These are phyloP conservation scores for Dicycla oo DNA, from an alignment of 2,888 invertebrate genomes.

Conservation along the genomic window DNA sequence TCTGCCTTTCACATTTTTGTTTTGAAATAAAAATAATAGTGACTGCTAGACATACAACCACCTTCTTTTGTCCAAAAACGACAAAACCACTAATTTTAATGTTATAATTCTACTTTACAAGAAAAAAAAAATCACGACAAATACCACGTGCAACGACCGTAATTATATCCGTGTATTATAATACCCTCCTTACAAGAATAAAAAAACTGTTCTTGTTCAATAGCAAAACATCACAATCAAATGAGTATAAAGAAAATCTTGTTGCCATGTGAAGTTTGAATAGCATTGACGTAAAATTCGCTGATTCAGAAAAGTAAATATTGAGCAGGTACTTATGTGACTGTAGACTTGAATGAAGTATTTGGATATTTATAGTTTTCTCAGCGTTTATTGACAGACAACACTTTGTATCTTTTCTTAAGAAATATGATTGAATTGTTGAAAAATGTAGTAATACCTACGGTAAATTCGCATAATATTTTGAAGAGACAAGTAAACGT, in stretches of 20 bases:
- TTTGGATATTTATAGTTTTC: slow-evolving; percentile 25
- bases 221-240: slow-evolving; percentile 21
- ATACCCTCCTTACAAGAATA: not conserved
- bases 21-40: not conserved
- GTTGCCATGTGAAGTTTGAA: slow-evolving; percentile 38
- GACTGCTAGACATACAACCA: not conserved
- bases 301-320: slow-evolving; percentile 33
- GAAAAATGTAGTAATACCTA: not conserved
- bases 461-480: too few relatives aligned
- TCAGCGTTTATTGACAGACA: slow-evolving; percentile 28
- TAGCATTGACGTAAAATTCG: slow-evolving; percentile 26
- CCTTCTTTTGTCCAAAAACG: not conserved
- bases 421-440: slow-evolving; percentile 13
- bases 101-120: not conserved
- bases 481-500: not conserved
- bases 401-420: slow-evolving; percentile 12
- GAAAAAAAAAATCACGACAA: slow-evolving; percentile 14
- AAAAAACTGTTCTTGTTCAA: slow-evolving; percentile 8
- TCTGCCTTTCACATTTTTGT: not conserved
- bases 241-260: slow-evolving; percentile 6
- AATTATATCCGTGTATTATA: slow-evolving; percentile 5
- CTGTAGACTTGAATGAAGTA: slow-evolving; percentile 7
- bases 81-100: not conserved
- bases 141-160: too few relatives aligned
- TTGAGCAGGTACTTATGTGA: slow-evolving; percentile 7